Conservation (phyloP, 1,140 invertebrate species). For the Onthophagus taurus region DNA sequence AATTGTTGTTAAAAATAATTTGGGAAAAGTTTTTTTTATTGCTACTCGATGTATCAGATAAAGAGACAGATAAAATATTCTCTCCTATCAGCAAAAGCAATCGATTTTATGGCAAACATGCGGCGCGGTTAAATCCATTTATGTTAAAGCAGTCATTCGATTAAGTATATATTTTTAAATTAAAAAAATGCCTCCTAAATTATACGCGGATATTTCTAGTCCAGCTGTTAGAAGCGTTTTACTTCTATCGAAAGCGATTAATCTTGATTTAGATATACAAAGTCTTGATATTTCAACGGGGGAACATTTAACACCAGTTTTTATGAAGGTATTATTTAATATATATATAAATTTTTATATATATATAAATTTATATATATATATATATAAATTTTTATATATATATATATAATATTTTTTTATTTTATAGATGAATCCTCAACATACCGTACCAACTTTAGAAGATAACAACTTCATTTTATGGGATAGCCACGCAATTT, state of each 20-base stretch:
- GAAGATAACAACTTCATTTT: conserved; percentile 52
- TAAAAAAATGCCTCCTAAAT: conserved; percentile 5
- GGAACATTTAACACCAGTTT: conserved; percentile 4
- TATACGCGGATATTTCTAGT: conserved; percentile 6
- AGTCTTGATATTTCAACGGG: neutral
- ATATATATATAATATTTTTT: neutral
- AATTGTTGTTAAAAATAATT: no score
- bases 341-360: conserved; percentile 1
- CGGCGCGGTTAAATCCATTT: no score
- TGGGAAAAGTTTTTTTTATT: no score
- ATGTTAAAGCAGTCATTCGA: no score
- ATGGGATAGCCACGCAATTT: conserved; percentile 51
- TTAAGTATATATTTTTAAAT: conserved; percentile 1
- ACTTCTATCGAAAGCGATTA: conserved; percentile 2
- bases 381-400: conserved; percentile 1
- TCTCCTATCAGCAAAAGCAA: no score
- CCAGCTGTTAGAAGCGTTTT: conserved; percentile 12
- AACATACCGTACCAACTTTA: conserved; percentile 57
- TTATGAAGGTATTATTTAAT: conserved; percentile 8
- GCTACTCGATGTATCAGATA: no score
- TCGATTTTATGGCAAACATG: no score
- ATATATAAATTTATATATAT: neutral
- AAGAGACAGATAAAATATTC: no score
- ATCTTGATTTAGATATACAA: conserved; percentile 6
- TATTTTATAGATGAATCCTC: conserved; percentile 47